These are phyloP conservation scores for Neoitamus cyanurus DNA, from an alignment of 2,888 invertebrate genomes.

Conservation along the genomic window DNA sequence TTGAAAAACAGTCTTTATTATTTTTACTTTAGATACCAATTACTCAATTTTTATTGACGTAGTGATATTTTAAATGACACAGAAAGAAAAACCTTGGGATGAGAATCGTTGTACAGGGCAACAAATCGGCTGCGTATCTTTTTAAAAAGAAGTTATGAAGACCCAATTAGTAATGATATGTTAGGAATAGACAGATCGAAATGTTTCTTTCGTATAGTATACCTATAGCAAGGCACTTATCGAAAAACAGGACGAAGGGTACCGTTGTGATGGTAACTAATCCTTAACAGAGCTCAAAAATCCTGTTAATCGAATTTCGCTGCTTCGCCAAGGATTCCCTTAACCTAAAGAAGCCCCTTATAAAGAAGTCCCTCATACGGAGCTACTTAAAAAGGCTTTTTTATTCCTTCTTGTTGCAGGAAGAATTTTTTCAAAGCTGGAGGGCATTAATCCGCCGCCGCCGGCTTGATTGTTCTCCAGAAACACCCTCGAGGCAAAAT, in stretches of 20 bases:
- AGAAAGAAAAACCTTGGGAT: too few species aligned
- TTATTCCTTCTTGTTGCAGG: not conserved
- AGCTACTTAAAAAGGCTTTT: not conserved
- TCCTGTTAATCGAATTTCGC: not conserved
- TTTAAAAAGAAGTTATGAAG: not conserved
- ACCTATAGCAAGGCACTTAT: not conserved
- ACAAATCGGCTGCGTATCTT: too few species aligned
- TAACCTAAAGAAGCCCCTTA: not conserved
- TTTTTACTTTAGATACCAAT: too few species aligned
- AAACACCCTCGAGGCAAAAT: not conserved
- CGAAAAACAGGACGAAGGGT: not conserved
- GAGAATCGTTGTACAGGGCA: too few species aligned
- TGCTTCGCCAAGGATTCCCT: not conserved
- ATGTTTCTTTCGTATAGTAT: too few species aligned
- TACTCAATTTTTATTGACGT: too few species aligned
- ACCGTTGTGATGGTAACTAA: not conserved
- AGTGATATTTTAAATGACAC: too few species aligned
- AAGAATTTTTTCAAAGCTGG: not conserved
- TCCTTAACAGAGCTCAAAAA: not conserved
- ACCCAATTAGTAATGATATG: not conserved
- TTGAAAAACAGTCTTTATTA: too few species aligned
- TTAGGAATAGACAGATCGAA: not conserved
- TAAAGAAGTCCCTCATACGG: not conserved
- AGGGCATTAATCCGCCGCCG: not conserved
- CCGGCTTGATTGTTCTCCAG: not conserved